Evolutionary conservation across 30 jellyfish, hydroid and myxozoan species (phyloP).

Genomic region (Aurelia sp.): DNA sequence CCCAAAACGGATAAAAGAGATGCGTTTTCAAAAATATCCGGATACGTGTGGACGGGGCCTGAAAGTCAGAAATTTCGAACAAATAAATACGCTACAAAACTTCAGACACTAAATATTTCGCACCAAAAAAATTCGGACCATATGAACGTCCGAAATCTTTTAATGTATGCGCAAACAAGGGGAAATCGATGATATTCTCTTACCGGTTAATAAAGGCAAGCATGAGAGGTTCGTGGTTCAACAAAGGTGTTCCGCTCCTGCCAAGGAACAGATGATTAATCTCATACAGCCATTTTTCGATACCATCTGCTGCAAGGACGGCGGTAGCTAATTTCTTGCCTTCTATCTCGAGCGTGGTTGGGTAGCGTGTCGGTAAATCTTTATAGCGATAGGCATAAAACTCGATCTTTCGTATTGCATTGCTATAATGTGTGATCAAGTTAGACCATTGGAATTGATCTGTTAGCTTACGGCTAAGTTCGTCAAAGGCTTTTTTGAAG

Average conservation of each 20-base stretch:
- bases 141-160: too few species aligned
- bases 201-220: constrained; percentile 15
- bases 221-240: constrained; percentile 47
- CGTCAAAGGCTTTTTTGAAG: constrained; percentile 4
- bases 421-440: constrained; percentile 30
- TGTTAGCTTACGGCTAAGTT: neutral
- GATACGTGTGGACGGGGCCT: too few species aligned
- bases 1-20: too few species aligned
- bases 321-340: constrained; percentile 45
- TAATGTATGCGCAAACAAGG: too few species aligned
- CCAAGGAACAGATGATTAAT: constrained; percentile 44
- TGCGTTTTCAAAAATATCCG: too few species aligned
- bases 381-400: constrained; percentile 36
- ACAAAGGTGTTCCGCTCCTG: constrained; percentile 5
- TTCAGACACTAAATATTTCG: too few species aligned
- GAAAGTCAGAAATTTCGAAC: too few species aligned
- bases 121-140: too few species aligned
- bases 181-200: neutral
- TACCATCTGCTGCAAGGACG: constrained; percentile 29
- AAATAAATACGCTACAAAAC: too few species aligned
- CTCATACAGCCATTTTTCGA: constrained; percentile 60
- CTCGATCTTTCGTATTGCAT: constrained; percentile 14
- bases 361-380: neutral
- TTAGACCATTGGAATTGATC: constrained; percentile 44
- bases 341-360: neutral